Evolutionary conservation across 53 echinoderm and acorn worm species (phyloP).

Genomic region (Stichopus horrens): DNA sequence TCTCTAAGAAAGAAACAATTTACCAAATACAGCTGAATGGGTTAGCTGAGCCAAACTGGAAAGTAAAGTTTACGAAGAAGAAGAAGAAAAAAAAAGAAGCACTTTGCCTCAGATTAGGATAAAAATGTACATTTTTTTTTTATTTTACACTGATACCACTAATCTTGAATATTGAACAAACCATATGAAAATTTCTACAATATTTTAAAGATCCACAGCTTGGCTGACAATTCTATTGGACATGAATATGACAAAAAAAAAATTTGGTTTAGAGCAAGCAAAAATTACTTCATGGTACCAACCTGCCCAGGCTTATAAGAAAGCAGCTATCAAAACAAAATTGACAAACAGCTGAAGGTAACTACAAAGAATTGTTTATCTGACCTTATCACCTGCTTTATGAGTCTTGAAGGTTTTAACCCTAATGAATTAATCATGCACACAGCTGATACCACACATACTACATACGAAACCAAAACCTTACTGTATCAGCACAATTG

Average conservation of each 20-base stretch:
- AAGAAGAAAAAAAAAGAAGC: conserved; percentile 1
- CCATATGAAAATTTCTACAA: conserved; percentile 21
- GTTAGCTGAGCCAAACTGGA: background rate
- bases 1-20: background rate
- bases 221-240: background rate
- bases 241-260: background rate
- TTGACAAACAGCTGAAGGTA: too few relatives aligned
- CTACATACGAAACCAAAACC: too few relatives aligned
- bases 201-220: background rate
- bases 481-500: too few relatives aligned
- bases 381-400: too few relatives aligned
- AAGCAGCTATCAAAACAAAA: too few relatives aligned
- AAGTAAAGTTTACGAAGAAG: background rate
- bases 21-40: background rate
- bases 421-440: too few relatives aligned
- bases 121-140: conserved; percentile 21
- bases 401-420: too few relatives aligned
- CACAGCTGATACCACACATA: too few relatives aligned
- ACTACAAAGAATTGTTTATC: too few relatives aligned
- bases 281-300: too few relatives aligned
- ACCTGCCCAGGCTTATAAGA: too few relatives aligned
- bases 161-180: conserved; percentile 38
- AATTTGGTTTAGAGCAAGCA: too few relatives aligned
- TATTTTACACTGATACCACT: conserved; percentile 37
- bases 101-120: conserved; percentile 13